A percentile compares a stretch with the other conserved stretches of the same genome.
These are phyloP conservation scores for Apostichopus leukothele DNA, from an alignment of 53 echinoderm and acorn worm genomes.

Conservation along the genomic window DNA sequence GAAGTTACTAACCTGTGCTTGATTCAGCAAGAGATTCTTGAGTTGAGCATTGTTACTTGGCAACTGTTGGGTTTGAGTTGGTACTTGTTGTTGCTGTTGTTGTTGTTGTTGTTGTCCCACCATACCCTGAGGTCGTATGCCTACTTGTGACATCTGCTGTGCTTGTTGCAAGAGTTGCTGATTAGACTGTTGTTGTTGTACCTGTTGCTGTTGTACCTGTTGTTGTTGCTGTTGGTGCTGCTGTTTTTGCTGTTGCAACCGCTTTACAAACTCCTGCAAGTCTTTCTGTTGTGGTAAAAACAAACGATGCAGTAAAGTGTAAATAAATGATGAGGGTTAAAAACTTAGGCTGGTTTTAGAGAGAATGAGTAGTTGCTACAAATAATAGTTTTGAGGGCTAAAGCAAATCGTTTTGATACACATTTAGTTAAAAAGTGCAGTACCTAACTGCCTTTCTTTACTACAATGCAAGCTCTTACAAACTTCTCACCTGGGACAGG, in stretches of 20 bases:
- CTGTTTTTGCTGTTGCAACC: slow-evolving; percentile 42
- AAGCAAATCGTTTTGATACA: neutral
- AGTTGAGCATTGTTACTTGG: slow-evolving; percentile 47
- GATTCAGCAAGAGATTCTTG: slow-evolving; percentile 45
- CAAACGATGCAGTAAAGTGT: neutral
- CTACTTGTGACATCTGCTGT: slow-evolving; percentile 52
- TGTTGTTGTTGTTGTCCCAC: neutral
- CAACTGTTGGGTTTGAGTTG: slow-evolving; percentile 31
- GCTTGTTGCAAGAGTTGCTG: slow-evolving; percentile 72
- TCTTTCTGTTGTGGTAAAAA: slow-evolving; percentile 12
- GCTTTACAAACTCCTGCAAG: slow-evolving; percentile 7
- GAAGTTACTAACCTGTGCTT: slow-evolving; percentile 30
- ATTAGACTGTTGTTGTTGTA: slow-evolving; percentile 47
- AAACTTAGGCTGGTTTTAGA: too few species aligned
- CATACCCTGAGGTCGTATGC: neutral
- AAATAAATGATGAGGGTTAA: neutral
- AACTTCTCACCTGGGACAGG: neutral
- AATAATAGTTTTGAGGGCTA: too few species aligned
- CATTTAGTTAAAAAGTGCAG: too few species aligned
- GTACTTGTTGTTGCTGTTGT: slow-evolving; percentile 1
- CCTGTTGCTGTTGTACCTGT: slow-evolving; percentile 52
- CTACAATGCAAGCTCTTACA: too few species aligned
- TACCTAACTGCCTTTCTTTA: too few species aligned
- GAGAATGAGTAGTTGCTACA: too few species aligned
- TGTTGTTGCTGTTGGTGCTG: slow-evolving; percentile 50